phyloP scores from a whole-genome alignment of 2,113 vertebrate genomes.

The Noturus placidus region DNA sequence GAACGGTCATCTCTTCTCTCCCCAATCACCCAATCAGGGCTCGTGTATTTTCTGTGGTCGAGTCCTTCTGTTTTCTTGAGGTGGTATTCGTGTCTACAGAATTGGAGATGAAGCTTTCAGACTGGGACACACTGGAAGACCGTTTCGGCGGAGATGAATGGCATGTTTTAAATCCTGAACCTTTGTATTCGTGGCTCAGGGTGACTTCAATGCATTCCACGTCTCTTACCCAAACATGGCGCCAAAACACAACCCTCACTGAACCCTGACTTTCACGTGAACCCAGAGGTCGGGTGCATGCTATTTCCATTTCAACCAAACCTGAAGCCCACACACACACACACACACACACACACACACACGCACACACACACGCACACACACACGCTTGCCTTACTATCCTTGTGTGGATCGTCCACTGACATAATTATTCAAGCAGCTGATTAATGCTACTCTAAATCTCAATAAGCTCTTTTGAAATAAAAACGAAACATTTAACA shows the following conservation, averaged over 20 bases:
- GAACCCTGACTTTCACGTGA: slow-evolving; percentile 60
- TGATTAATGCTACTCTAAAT: background rate
- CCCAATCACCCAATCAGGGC: background rate
- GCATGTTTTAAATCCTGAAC: slow-evolving; percentile 62
- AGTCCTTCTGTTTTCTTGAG: slow-evolving; percentile 30
- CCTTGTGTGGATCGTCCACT: background rate
- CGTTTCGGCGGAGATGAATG: slow-evolving; percentile 54
- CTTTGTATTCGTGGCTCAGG: slow-evolving; percentile 51
- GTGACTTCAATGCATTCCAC: slow-evolving; percentile 60
- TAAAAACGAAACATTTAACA: background rate
- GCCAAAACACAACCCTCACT: slow-evolving; percentile 47
- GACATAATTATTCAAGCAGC: background rate
- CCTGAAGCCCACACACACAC: slow-evolving; percentile 20
- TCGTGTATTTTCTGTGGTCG: background rate
- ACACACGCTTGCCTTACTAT: background rate
- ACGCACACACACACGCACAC: background rate
- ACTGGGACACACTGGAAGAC: slow-evolving; percentile 45
- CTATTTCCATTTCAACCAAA: slow-evolving; percentile 54
- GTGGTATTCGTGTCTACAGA: slow-evolving; percentile 51
- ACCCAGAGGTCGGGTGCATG: slow-evolving; percentile 56
- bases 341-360: slow-evolving; percentile 11
- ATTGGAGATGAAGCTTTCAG: slow-evolving; percentile 58
- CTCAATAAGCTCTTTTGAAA: background rate
- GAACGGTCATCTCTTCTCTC: background rate
- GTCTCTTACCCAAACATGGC: slow-evolving; percentile 50